Conservation (phyloP, 2,797 vertebrate genomes). For the Melopsittacus undulatus region DNA sequence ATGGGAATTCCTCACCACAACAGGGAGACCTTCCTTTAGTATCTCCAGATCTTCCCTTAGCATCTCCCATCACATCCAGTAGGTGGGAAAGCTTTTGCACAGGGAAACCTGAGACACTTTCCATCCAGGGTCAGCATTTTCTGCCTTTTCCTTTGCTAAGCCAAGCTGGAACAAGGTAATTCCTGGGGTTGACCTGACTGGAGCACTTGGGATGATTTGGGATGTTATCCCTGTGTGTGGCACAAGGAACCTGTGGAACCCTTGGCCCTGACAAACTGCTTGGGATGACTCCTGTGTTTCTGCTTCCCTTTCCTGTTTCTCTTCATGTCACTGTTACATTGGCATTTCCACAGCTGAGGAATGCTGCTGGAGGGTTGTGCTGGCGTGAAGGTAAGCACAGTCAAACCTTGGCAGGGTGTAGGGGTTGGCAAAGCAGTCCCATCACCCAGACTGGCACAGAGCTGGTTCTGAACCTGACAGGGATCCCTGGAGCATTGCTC, state of each 20-base stretch:
- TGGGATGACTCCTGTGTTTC: not conserved
- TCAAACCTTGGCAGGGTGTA: not conserved
- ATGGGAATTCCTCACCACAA: not conserved
- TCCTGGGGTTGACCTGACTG: not conserved
- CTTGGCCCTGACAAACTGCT: not conserved
- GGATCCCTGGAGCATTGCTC: not conserved
- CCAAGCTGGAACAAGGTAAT: not conserved
- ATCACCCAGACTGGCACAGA: not conserved
- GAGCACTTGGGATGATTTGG: not conserved
- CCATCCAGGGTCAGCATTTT: not conserved
- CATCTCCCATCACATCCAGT: not conserved
- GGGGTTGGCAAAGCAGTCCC: slow-evolving; percentile 29
- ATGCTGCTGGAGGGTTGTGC: not conserved
- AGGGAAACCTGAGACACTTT: not conserved
- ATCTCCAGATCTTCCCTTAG: no score
- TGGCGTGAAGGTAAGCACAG: not conserved
- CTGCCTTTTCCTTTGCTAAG: not conserved
- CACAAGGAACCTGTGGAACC: not conserved
- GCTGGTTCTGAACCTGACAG: not conserved
- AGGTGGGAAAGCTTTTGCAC: not conserved
- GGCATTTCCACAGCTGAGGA: not conserved
- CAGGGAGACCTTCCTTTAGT: not conserved
- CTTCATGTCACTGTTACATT: not conserved
- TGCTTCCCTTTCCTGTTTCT: not conserved
- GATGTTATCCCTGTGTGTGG: not conserved